phyloP scores from a whole-genome alignment of 1,140 invertebrate genomes.

The Aphidius ervi region DNA sequence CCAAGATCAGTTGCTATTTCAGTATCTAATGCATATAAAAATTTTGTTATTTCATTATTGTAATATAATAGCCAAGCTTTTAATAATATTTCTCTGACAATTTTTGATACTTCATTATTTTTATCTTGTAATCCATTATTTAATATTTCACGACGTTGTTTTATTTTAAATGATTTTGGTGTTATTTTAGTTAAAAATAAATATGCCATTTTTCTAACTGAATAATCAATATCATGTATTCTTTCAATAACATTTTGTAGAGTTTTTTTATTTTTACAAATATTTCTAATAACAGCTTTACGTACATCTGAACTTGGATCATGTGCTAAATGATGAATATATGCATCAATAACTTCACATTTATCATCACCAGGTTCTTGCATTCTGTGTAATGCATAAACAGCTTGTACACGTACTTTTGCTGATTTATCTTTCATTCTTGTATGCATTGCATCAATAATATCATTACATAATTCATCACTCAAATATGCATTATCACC shows the following conservation, averaged over 20 bases:
- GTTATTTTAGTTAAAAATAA: slow-evolving; percentile 66
- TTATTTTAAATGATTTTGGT: slow-evolving; percentile 64
- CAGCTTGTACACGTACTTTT: slow-evolving; percentile 72
- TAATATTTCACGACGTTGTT: slow-evolving; percentile 62
- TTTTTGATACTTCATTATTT: slow-evolving; percentile 52
- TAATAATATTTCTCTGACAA: slow-evolving; percentile 54
- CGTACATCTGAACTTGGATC: slow-evolving; percentile 68
- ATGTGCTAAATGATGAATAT: slow-evolving; percentile 69
- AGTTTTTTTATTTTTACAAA: slow-evolving; percentile 46
- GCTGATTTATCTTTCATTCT: slow-evolving; percentile 68
- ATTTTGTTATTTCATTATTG: slow-evolving; percentile 58
- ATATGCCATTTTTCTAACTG: slow-evolving; percentile 70
- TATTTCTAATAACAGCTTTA: slow-evolving; percentile 40
- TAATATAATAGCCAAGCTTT: slow-evolving; percentile 64
- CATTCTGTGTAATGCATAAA: slow-evolving; percentile 71
- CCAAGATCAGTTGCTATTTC: slow-evolving; percentile 41
- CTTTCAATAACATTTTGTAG: slow-evolving; percentile 60
- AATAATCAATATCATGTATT: slow-evolving; percentile 70
- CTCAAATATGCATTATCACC: slow-evolving; percentile 74
- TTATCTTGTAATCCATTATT: slow-evolving; percentile 65
- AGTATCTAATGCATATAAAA: slow-evolving; percentile 62
- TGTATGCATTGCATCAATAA: slow-evolving; percentile 67
- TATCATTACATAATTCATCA: slow-evolving; percentile 69
- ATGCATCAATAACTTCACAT: slow-evolving; percentile 75
- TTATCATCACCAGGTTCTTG: slow-evolving; percentile 73